Conservation (phyloP, 2,888 invertebrate species). For the Lasioglossum calceatum region DNA sequence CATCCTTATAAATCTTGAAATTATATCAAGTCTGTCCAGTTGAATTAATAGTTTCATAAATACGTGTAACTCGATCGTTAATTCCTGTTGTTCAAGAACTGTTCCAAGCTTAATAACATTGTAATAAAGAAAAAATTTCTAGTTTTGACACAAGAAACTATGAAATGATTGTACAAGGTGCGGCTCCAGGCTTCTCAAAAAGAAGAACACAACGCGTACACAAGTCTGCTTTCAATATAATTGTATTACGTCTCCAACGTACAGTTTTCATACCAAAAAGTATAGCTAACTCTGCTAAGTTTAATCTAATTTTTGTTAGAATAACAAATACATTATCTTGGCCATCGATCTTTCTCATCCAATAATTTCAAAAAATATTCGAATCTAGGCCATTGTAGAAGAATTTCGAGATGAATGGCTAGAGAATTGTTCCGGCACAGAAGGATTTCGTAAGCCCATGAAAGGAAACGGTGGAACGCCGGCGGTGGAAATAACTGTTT, state of each 20-base stretch:
- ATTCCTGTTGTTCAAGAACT: not conserved
- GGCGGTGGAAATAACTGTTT: constrained; percentile 16
- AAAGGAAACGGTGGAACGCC: constrained; percentile 12
- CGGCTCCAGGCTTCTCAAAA: not conserved
- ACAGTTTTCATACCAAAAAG: not conserved
- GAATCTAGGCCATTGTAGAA: not conserved
- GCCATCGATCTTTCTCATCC: not conserved
- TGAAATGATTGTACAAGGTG: too few species aligned
- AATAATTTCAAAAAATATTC: not conserved
- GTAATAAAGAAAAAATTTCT: not conserved
- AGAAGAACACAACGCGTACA: not conserved
- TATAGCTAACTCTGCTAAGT: not conserved
- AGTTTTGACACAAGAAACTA: not conserved
- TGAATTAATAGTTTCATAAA: not conserved
- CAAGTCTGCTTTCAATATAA: not conserved
- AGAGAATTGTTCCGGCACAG: not conserved
- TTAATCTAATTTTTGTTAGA: not conserved
- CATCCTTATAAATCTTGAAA: not conserved
- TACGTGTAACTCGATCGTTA: not conserved
- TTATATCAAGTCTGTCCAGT: not conserved
- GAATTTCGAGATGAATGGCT: not conserved
- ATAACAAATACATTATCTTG: not conserved
- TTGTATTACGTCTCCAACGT: not conserved
- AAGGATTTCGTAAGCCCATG: not conserved
- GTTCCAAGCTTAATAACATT: not conserved